A percentile compares a stretch with the other conserved stretches of the same genome.
These are phyloP conservation scores for Dicentrarchus labrax DNA, from an alignment of 2,113 vertebrate genomes.

Conservation along the genomic window DNA sequence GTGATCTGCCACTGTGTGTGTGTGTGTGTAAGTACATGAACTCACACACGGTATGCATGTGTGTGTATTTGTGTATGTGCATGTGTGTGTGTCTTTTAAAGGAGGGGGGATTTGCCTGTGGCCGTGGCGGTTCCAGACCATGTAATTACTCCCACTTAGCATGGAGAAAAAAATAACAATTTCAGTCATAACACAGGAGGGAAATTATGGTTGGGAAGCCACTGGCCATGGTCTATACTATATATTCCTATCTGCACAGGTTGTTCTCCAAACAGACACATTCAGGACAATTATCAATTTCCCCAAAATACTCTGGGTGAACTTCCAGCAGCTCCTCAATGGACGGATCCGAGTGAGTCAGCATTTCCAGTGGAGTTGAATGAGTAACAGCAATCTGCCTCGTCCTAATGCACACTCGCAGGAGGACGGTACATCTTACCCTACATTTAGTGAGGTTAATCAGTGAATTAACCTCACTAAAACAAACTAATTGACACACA, in stretches of 20 bases:
- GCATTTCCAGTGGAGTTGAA: conserved; percentile 37
- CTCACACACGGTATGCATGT: background rate
- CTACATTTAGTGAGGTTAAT: conserved; percentile 33
- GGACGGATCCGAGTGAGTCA: conserved; percentile 50
- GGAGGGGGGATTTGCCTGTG: conserved; percentile 73
- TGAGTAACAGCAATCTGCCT: conserved; percentile 23
- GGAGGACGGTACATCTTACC: background rate
- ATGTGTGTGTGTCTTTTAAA: conserved; percentile 56
- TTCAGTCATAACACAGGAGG: conserved; percentile 75
- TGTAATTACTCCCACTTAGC: conserved; percentile 83
- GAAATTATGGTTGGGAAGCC: conserved; percentile 65
- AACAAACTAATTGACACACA: conserved; percentile 36
- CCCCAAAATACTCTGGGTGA: conserved; percentile 30
- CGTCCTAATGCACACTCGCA: background rate
- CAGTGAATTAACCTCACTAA: conserved; percentile 33
- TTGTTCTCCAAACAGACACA: conserved; percentile 53
- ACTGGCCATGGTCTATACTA: conserved; percentile 43
- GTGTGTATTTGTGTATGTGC: conserved; percentile 15
- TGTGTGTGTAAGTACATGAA: conserved; percentile 10
- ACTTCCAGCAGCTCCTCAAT: conserved; percentile 33
- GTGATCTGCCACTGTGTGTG: conserved; percentile 52
- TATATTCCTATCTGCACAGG: conserved; percentile 62
- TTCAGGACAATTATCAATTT: conserved; percentile 54
- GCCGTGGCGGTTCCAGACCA: conserved; percentile 76
- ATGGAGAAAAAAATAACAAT: conserved; percentile 74